These are phyloP conservation scores for Diarsia dahlii DNA, from an alignment of 2,888 invertebrate genomes.

Conservation along the genomic window DNA sequence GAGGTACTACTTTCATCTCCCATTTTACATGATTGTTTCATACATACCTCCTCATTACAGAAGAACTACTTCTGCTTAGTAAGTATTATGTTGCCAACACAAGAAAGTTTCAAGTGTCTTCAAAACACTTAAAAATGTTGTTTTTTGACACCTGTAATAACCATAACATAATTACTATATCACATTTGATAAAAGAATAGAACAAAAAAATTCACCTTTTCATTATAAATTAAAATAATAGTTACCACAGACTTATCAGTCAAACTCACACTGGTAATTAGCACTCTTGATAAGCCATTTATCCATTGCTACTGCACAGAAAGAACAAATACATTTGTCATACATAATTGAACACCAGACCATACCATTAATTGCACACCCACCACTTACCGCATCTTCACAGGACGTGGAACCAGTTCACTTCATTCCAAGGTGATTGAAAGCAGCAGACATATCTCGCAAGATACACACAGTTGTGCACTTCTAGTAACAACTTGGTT, in stretches of 20 bases:
- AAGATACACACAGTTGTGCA: conserved; percentile 73
- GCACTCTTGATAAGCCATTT: conserved; percentile 76
- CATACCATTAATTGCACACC: conserved; percentile 71
- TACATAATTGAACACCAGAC: conserved; percentile 63
- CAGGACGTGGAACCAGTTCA: conserved; percentile 65
- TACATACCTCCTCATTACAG: conserved; percentile 40
- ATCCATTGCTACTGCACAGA: conserved; percentile 76
- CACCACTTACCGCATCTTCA: conserved; percentile 72
- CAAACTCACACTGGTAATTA: conserved; percentile 72
- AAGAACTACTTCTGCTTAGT: conserved; percentile 1
- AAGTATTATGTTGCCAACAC: conserved; percentile 2
- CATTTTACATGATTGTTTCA: not conserved
- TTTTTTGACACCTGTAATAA: conserved; percentile 38
- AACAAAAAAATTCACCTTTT: conserved; percentile 36
- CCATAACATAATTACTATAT: conserved; percentile 1
- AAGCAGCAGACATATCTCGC: conserved; percentile 71
- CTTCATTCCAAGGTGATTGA: conserved; percentile 66
- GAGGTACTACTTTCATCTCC: not conserved
- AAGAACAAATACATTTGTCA: conserved; percentile 69
- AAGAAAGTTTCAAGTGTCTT: conserved; percentile 20
- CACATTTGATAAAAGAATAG: not conserved
- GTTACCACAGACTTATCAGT: conserved; percentile 69
- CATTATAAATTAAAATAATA: conserved; percentile 58
- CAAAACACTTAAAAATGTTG: not conserved
- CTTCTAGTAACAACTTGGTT: conserved; percentile 67